These are phyloP conservation scores for Nasonia oneida DNA, from an alignment of 2,888 invertebrate genomes.

Conservation along the genomic window DNA sequence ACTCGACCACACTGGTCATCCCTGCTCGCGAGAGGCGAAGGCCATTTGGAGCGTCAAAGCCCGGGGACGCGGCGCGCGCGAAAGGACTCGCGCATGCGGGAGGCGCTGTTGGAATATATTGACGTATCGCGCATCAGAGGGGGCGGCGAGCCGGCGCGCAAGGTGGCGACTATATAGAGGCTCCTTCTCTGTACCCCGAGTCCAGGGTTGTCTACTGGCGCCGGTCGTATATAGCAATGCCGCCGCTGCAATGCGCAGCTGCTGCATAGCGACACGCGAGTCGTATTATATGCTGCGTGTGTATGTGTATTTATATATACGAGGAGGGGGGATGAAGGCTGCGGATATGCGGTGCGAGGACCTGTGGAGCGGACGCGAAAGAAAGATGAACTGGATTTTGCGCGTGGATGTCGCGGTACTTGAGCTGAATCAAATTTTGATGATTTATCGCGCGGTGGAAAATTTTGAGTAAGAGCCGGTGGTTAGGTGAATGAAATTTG, in stretches of 20 bases:
- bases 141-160: background rate
- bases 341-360: background rate
- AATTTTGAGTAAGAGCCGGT: too few species aligned
- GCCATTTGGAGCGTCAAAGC: conserved; percentile 52
- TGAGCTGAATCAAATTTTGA: background rate
- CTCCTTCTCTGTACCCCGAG: conserved; percentile 6
- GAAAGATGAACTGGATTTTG: background rate
- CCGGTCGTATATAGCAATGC: background rate
- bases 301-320: background rate
- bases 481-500: too few species aligned
- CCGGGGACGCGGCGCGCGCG: conserved; percentile 11
- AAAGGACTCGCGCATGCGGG: conserved; percentile 48
- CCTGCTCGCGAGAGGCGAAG: conserved; percentile 28
- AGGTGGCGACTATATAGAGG: conserved; percentile 1
- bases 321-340: background rate
- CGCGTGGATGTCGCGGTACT: background rate
- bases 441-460: background rate
- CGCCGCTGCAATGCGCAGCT: background rate
- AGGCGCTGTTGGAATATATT: conserved; percentile 39
- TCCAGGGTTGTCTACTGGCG: conserved; percentile 11
- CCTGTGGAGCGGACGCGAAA: conserved; percentile 9
- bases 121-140: conserved; percentile 50
- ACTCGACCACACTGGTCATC: too few species aligned
- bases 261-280: conserved; percentile 18
- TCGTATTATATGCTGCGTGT: background rate